Evolutionary conservation across 1,140 invertebrate genomes (phyloP).

Genomic region (Cotesia vestalis): DNA sequence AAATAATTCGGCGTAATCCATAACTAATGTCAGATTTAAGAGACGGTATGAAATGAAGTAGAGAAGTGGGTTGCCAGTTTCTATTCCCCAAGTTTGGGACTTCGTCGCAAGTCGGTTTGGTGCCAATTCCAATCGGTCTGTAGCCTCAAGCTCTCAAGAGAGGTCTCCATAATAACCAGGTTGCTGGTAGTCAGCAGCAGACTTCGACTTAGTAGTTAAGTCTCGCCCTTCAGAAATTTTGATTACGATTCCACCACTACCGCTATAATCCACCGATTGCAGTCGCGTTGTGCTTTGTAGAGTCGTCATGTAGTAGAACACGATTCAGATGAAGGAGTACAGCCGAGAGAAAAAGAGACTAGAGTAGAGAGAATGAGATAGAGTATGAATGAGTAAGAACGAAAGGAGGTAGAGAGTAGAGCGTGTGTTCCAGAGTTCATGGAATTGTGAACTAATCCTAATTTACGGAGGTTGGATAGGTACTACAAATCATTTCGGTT

Average conservation of each 20-base stretch:
- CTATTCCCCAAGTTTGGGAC: constrained; percentile 16
- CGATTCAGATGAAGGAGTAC: constrained; percentile 1
- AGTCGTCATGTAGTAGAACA: constrained; percentile 25
- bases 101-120: constrained; percentile 30
- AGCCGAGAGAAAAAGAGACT: neutral
- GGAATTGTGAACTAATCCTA: constrained; percentile 49
- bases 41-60: constrained; percentile 22
- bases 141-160: constrained; percentile 25
- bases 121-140: constrained; percentile 51
- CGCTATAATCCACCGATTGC: constrained; percentile 30
- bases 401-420: constrained; percentile 8
- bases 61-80: constrained; percentile 6
- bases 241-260: constrained; percentile 42
- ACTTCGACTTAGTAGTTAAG: constrained; percentile 41
- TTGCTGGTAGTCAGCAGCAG: constrained; percentile 31
- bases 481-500: constrained; percentile 48
- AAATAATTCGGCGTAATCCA: neutral
- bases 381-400: neutral
- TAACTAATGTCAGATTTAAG: constrained; percentile 12
- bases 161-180: constrained; percentile 38
- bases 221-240: constrained; percentile 41
- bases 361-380: neutral
- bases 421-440: constrained; percentile 33
- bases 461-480: constrained; percentile 45
- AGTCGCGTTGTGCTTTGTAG: constrained; percentile 24